Evolutionary conservation across 2,113 vertebrate genomes (phyloP).

Genomic region (Tyto alba): DNA sequence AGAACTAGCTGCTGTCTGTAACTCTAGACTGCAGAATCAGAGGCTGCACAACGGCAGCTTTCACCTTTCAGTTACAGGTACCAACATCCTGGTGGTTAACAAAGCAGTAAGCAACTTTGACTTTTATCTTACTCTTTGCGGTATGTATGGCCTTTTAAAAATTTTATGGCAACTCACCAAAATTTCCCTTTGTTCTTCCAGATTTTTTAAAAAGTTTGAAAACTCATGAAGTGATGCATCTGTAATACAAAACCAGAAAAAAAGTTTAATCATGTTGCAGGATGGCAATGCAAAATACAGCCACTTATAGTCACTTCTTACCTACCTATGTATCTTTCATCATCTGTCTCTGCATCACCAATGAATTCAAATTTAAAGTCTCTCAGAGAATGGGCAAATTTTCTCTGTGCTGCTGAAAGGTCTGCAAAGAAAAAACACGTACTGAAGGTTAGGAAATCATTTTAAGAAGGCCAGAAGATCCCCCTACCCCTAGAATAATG

Average conservation of each 20-base stretch:
- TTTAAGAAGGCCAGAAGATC: background rate
- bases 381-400: conserved; percentile 91
- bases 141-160: background rate
- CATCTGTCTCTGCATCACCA: conserved; percentile 94
- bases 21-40: background rate
- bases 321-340: conserved; percentile 92
- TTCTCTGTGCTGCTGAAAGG: conserved; percentile 89
- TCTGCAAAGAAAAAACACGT: conserved; percentile 69
- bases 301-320: background rate
- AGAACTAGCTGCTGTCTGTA: background rate
- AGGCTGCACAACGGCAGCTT: background rate
- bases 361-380: conserved; percentile 98
- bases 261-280: background rate
- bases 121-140: background rate
- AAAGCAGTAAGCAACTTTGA: background rate
- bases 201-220: conserved; percentile 88
- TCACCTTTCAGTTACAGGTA: background rate
- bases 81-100: background rate
- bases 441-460: background rate
- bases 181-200: conserved; percentile 96
- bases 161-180: conserved; percentile 81
- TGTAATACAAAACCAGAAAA: conserved; percentile 59
- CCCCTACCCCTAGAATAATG: background rate
- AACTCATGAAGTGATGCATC: conserved; percentile 96
- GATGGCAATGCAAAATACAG: background rate